Evolutionary conservation across 2,113 vertebrate genomes (phyloP).

Genomic region (Connochaetes taurinus): DNA sequence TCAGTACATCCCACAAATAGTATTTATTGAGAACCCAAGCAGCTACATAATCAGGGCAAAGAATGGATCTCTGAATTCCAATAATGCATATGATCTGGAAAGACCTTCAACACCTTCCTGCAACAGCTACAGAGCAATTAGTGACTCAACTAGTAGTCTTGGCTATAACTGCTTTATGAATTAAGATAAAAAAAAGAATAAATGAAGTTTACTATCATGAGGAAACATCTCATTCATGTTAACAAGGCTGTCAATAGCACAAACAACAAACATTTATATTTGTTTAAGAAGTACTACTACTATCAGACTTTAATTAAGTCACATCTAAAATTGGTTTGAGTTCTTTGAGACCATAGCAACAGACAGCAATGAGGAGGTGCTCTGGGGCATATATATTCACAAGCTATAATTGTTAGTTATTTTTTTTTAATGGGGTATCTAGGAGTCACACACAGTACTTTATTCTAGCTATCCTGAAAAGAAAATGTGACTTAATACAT

Average conservation of each 20-base stretch:
- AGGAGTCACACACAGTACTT: neutral
- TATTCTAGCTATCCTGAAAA: neutral
- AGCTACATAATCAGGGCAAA: neutral
- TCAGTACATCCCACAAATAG: neutral
- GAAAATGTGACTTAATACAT: neutral
- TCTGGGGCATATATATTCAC: neutral
- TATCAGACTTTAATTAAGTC: neutral
- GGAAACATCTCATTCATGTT: neutral
- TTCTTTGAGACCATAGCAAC: neutral
- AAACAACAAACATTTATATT: conserved; percentile 1
- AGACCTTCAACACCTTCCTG: neutral
- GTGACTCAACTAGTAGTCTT: neutral
- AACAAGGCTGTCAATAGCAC: neutral
- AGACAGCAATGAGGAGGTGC: neutral
- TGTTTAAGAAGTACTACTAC: neutral
- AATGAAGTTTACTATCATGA: neutral
- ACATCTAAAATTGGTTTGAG: neutral
- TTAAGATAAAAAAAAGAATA: neutral
- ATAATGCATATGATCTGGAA: neutral
- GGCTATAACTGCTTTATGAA: neutral
- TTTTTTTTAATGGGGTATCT: neutral
- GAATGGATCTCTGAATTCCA: neutral
- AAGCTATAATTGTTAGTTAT: neutral
- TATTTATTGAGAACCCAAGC: neutral
- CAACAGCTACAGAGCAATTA: neutral